Conservation (phyloP, 2,888 invertebrate genomes). For the Unio delphinus region DNA sequence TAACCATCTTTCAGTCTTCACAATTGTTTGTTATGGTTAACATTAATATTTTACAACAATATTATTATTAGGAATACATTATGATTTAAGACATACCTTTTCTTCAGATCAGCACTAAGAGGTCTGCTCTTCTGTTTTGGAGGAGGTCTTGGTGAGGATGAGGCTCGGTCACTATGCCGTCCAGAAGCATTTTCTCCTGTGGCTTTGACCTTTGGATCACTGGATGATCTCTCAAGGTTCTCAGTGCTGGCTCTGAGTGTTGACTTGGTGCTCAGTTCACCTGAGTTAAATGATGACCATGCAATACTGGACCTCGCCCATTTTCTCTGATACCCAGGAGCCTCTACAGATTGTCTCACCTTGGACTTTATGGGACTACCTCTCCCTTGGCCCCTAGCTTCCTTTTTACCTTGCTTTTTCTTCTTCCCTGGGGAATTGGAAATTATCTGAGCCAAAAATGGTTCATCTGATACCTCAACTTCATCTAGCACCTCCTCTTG, state of each 20-base stretch:
- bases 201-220: slow-evolving; percentile 4
- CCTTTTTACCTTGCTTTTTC: slow-evolving; percentile 7
- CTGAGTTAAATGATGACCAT: slow-evolving; percentile 57
- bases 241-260: slow-evolving; percentile 22
- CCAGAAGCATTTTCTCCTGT: not conserved
- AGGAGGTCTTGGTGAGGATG: slow-evolving; percentile 7
- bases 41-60: slow-evolving; percentile 1
- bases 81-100: slow-evolving; percentile 33
- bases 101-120: slow-evolving; percentile 47
- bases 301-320: slow-evolving; percentile 61
- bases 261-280: slow-evolving; percentile 57
- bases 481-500: too few relatives aligned
- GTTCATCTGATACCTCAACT: slow-evolving; percentile 14
- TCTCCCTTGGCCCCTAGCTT: slow-evolving; percentile 2
- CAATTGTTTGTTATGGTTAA: too few relatives aligned
- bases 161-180: slow-evolving; percentile 3
- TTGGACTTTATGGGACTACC: slow-evolving; percentile 23
- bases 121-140: slow-evolving; percentile 32
- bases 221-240: not conserved
- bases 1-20: too few relatives aligned
- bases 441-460: slow-evolving; percentile 31
- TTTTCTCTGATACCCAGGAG: slow-evolving; percentile 45
- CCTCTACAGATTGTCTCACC: slow-evolving; percentile 42
- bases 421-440: slow-evolving; percentile 19
- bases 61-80: not conserved